Conservation (phyloP, 2,113 vertebrate genomes). For the Sander lucioperca region DNA sequence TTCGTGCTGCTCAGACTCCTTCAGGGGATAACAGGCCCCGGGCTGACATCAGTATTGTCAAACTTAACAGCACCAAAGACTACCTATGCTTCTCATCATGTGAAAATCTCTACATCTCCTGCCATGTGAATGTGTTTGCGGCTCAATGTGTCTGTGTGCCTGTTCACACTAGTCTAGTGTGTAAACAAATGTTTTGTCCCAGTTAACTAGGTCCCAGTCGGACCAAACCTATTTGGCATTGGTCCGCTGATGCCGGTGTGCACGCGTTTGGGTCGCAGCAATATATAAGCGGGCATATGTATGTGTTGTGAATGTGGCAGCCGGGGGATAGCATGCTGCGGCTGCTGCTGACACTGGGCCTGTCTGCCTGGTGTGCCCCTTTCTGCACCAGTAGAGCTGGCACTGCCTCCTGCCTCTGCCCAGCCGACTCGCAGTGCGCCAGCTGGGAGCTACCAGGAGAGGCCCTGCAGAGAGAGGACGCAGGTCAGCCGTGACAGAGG, state of each 20-base stretch:
- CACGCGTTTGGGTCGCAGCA: conserved; percentile 61
- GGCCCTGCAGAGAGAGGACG: conserved; percentile 84
- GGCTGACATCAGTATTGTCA: conserved; percentile 16
- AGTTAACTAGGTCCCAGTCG: conserved; percentile 77
- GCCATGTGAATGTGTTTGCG: conserved; percentile 26
- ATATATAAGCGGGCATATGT: conserved; percentile 55
- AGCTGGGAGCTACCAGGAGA: conserved; percentile 85
- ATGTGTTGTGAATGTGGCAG: conserved; percentile 63
- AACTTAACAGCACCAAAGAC: conserved; percentile 12
- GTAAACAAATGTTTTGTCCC: conserved; percentile 78
- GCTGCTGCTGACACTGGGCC: conserved; percentile 75
- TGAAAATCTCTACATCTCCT: background rate
- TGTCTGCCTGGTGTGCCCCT: conserved; percentile 80
- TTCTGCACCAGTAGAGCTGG: conserved; percentile 84
- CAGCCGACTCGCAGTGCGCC: conserved; percentile 64
- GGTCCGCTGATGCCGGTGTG: conserved; percentile 86
- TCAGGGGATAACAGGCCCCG: conserved; percentile 6
- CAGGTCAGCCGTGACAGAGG: conserved; percentile 91
- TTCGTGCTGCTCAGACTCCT: conserved; percentile 4
- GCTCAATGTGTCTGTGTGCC: conserved; percentile 16
- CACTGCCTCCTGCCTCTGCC: conserved; percentile 79
- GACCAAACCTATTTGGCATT: conserved; percentile 81
- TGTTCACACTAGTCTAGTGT: conserved; percentile 52
- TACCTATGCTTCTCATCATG: conserved; percentile 4
- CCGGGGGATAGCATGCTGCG: conserved; percentile 72